These are phyloP conservation scores for Cheilosia soror DNA, from an alignment of 2,888 invertebrate genomes.

Conservation along the genomic window DNA sequence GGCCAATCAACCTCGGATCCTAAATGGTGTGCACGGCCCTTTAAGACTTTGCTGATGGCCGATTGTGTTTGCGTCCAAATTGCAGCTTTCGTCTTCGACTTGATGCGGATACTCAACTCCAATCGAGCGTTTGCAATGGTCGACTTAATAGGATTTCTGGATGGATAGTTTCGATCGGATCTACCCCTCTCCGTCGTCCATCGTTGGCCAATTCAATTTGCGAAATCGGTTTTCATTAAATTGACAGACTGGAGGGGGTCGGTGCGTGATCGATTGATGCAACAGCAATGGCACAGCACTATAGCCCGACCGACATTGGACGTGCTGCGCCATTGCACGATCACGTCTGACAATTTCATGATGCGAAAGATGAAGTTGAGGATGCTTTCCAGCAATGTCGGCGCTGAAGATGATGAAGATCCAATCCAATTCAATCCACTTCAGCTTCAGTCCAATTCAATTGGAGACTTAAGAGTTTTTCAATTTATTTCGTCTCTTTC, in stretches of 20 bases:
- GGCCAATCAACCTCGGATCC: slow-evolving; percentile 72
- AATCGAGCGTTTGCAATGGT: slow-evolving; percentile 63
- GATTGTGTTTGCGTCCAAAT: slow-evolving; percentile 8
- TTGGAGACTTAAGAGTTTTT: slow-evolving; percentile 75
- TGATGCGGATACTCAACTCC: slow-evolving; percentile 39
- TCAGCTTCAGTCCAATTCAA: slow-evolving; percentile 61
- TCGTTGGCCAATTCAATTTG: slow-evolving; percentile 74
- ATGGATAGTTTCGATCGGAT: slow-evolving; percentile 61
- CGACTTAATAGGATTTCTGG: slow-evolving; percentile 75
- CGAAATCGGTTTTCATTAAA: slow-evolving; percentile 76
- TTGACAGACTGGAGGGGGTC: slow-evolving; percentile 65
- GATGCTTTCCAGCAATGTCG: slow-evolving; percentile 40
- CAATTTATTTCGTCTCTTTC: slow-evolving; percentile 73
- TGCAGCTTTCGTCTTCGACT: slow-evolving; percentile 25
- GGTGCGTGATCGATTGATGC: slow-evolving; percentile 73
- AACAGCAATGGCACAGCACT: slow-evolving; percentile 32
- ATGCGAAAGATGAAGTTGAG: slow-evolving; percentile 65
- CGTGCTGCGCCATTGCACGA: slow-evolving; percentile 70
- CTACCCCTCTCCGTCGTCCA: slow-evolving; percentile 22
- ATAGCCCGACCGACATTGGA: slow-evolving; percentile 64
- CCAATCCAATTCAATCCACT: slow-evolving; percentile 62
- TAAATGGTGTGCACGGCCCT: slow-evolving; percentile 71
- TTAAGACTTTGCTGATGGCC: slow-evolving; percentile 55
- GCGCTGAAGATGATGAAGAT: slow-evolving; percentile 38
- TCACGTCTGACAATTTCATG: slow-evolving; percentile 73